phyloP scores from a whole-genome alignment of 2,797 vertebrate species.

The Melanotaenia nigrans region DNA sequence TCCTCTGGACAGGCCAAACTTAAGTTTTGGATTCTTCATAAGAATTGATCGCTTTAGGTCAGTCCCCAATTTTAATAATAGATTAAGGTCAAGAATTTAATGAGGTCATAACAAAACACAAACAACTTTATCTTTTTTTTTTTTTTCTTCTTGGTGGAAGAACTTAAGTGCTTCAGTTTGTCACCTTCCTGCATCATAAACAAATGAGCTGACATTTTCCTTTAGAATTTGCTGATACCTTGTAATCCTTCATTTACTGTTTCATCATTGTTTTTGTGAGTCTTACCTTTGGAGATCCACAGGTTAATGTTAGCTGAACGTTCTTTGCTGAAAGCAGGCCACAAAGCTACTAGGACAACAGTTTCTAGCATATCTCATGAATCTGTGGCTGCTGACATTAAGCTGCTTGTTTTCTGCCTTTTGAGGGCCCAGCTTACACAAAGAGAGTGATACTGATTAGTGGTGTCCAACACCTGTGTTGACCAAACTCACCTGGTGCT shows the following conservation, averaged over 20 bases:
- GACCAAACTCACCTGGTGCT: no score
- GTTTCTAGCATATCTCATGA: background rate
- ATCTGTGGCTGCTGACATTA: background rate
- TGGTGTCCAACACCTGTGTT: background rate
- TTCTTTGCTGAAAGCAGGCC: background rate
- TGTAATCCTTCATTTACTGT: background rate
- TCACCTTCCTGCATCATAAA: background rate
- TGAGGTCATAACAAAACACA: background rate
- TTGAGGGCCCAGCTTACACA: no score
- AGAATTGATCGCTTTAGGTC: background rate
- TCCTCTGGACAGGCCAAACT: background rate
- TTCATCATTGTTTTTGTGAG: background rate
- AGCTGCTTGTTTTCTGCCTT: background rate
- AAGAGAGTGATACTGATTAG: background rate
- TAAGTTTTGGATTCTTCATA: no score
- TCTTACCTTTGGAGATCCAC: background rate
- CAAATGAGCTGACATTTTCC: background rate
- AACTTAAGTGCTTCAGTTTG: background rate
- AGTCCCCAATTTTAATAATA: background rate
- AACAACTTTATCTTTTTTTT: background rate
- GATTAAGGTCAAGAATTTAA: background rate
- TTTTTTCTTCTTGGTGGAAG: background rate
- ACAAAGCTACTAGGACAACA: no score
- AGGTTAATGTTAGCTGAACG: background rate
- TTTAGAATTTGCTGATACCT: background rate